Conservation (phyloP, 92 coral and sea anemone species). For the Heteractis magnifica region DNA sequence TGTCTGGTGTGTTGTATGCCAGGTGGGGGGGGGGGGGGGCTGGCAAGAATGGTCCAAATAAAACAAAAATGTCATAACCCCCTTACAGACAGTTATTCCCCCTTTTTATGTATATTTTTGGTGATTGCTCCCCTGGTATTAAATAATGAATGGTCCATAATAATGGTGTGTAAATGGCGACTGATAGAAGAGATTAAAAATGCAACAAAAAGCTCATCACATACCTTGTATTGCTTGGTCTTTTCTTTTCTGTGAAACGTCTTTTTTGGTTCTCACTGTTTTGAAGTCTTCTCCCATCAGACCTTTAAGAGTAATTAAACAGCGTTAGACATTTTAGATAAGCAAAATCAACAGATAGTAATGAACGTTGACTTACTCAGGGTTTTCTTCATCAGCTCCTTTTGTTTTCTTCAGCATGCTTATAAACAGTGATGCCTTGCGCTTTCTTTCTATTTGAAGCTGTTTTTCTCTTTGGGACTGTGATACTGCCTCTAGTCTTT, state of each 20-base stretch:
- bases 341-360: background rate
- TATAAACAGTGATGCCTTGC: conserved; percentile 92
- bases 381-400: conserved; percentile 51
- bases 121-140: too few relatives aligned
- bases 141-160: too few relatives aligned
- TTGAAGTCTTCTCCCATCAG: background rate
- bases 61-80: too few relatives aligned
- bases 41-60: too few relatives aligned
- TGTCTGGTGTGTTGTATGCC: too few relatives aligned
- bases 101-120: too few relatives aligned
- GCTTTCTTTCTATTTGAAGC: conserved; percentile 86
- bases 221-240: conserved; percentile 20
- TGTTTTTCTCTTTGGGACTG: conserved; percentile 70
- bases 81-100: too few relatives aligned
- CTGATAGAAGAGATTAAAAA: background rate
- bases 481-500: conserved; percentile 71
- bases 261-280: conserved; percentile 17
- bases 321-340: background rate
- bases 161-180: background rate
- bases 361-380: conserved; percentile 19
- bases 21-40: too few relatives aligned
- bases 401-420: conserved; percentile 94
- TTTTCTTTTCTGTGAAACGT: conserved; percentile 17
- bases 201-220: background rate
- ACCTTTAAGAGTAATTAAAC: background rate